Conservation (phyloP, 2,888 invertebrate species). For the Branchipolynoe longqiensis region DNA sequence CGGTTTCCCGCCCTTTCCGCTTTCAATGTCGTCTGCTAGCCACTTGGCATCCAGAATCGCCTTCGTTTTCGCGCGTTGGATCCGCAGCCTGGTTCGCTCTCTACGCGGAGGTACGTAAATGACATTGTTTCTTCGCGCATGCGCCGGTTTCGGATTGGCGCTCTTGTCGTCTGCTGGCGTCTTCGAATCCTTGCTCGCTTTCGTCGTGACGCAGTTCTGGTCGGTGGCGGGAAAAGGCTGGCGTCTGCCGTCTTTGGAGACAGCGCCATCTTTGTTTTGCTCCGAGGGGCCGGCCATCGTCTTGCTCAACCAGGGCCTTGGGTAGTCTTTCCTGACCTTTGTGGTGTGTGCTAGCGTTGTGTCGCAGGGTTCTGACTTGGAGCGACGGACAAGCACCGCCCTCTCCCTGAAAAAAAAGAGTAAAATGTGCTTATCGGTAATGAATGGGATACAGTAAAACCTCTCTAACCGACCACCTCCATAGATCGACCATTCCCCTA, state of each 20-base stretch:
- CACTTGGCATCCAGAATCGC: background rate
- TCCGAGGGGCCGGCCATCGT: background rate
- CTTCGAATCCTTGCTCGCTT: background rate
- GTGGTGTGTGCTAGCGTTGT: no score
- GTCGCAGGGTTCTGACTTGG: no score
- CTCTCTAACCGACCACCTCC: no score
- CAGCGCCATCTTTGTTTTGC: background rate
- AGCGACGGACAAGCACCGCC: no score
- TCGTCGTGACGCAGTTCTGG: background rate
- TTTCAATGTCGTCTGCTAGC: background rate
- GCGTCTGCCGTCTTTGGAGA: background rate
- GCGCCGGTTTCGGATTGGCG: background rate
- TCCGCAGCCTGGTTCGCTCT: conserved; percentile 22
- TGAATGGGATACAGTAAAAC: no score
- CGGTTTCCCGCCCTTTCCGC: background rate
- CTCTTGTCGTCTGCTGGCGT: no score
- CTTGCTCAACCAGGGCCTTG: conserved; percentile 16
- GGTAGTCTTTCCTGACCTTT: conserved; percentile 28
- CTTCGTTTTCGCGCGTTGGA: conserved; percentile 25
- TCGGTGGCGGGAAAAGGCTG: background rate
- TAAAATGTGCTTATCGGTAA: no score
- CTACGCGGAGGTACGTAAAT: conserved; percentile 15
- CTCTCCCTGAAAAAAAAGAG: no score
- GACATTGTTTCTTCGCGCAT: no score
- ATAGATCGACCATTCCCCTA: no score